Evolutionary conservation across 1,140 invertebrate genomes (phyloP).

Genomic region (Drosophila navojoa): DNA sequence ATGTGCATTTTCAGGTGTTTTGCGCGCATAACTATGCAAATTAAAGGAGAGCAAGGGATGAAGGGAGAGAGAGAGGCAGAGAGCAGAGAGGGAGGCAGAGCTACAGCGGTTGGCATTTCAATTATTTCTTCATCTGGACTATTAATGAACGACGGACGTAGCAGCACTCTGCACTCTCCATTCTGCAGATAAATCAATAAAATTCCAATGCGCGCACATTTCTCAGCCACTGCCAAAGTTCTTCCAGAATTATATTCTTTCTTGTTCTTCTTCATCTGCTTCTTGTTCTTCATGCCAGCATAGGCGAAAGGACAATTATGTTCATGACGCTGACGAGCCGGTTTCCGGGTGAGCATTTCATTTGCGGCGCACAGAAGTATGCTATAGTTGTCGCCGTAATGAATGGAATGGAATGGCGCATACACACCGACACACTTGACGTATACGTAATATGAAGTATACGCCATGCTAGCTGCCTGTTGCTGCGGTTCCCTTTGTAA

Average conservation of each 20-base stretch:
- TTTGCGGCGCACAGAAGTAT: slow-evolving; percentile 62
- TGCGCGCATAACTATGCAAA: slow-evolving; percentile 54
- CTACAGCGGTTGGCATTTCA: slow-evolving; percentile 55
- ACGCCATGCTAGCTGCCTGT: slow-evolving; percentile 26
- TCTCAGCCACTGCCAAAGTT: slow-evolving; percentile 16
- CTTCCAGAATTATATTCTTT: not conserved
- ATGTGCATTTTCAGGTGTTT: slow-evolving; percentile 43
- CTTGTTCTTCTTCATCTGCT: slow-evolving; percentile 17
- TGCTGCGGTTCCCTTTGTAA: slow-evolving; percentile 18
- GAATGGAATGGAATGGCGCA: slow-evolving; percentile 22
- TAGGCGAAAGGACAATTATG: slow-evolving; percentile 57
- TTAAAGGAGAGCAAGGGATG: not conserved
- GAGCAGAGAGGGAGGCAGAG: not conserved
- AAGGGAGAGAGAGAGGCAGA: not conserved
- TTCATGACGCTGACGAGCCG: slow-evolving; percentile 27
- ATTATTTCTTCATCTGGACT: slow-evolving; percentile 54
- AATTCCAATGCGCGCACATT: slow-evolving; percentile 70
- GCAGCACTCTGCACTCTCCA: slow-evolving; percentile 32
- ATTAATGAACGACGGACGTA: slow-evolving; percentile 46
- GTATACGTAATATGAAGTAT: slow-evolving; percentile 12
- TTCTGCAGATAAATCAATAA: slow-evolving; percentile 64
- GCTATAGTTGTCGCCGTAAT: slow-evolving; percentile 46
- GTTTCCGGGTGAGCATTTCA: slow-evolving; percentile 15
- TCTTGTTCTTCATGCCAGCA: slow-evolving; percentile 5
- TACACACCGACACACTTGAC: slow-evolving; percentile 16